Percentiles rank a stretch among this genome's conserved stretches.
Evolutionary conservation across 2,888 invertebrate genomes (phyloP).

Genomic region (Napeogenes sylphis): DNA sequence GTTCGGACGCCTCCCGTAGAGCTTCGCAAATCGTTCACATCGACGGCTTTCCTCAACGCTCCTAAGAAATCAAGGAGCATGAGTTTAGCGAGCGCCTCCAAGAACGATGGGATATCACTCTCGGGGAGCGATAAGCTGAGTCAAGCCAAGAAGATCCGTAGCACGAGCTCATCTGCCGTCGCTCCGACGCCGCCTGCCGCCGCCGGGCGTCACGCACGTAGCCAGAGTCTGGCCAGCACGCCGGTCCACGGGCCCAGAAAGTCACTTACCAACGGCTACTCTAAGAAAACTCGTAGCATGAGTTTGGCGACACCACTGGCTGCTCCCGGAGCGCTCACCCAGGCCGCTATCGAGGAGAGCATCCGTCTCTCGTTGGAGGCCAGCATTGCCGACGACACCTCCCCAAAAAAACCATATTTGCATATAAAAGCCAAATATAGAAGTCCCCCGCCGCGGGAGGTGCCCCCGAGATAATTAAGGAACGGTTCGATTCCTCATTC

Average conservation of each 20-base stretch:
- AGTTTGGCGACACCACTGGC: conserved; percentile 53
- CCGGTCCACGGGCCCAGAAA: conserved; percentile 55
- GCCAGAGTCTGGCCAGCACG: conserved; percentile 66
- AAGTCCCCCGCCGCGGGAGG: conserved; percentile 80
- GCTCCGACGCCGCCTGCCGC: conserved; percentile 44
- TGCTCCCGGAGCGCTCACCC: conserved; percentile 46
- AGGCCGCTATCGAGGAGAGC: conserved; percentile 72
- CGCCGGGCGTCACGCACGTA: conserved; percentile 47
- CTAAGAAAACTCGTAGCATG: conserved; percentile 67
- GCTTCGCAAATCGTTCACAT: conserved; percentile 52
- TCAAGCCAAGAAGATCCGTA: conserved; percentile 44
- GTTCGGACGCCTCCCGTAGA: conserved; percentile 55
- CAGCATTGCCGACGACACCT: conserved; percentile 54
- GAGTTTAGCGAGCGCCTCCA: conserved; percentile 54
- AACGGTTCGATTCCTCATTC: conserved; percentile 44
- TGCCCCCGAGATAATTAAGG: conserved; percentile 74
- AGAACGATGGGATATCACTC: conserved; percentile 48
- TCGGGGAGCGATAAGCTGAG: conserved; percentile 59
- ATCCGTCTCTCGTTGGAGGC: conserved; percentile 66
- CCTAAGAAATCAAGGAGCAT: conserved; percentile 70
- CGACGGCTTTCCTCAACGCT: conserved; percentile 46
- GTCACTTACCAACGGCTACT: conserved; percentile 43
- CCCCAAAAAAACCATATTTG: conserved; percentile 76
- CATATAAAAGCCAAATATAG: conserved; percentile 86
- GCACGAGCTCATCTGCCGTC: conserved; percentile 41